Evolutionary conservation across 2,113 vertebrate species (phyloP).

Genomic region (Pollimyrus isidori): DNA sequence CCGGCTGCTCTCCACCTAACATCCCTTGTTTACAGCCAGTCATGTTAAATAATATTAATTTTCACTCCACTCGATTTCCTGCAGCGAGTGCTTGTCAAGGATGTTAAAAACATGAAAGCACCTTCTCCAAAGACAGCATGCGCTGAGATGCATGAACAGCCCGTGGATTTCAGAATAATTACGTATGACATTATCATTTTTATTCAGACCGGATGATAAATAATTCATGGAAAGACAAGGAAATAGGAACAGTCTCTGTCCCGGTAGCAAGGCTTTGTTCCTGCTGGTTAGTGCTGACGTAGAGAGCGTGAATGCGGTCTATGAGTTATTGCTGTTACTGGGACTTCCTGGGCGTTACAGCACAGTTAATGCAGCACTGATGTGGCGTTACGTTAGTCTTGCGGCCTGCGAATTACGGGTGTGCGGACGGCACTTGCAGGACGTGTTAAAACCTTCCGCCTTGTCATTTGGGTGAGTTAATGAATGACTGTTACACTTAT

Average conservation of each 20-base stretch:
- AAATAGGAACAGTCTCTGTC: neutral
- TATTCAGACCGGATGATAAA: neutral
- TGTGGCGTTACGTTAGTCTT: neutral
- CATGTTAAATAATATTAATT: neutral
- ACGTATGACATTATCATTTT: neutral
- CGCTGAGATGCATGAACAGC: neutral
- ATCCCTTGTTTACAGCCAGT: neutral
- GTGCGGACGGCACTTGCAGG: neutral
- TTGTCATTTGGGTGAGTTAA: neutral
- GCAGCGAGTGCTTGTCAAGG: neutral
- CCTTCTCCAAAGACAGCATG: neutral
- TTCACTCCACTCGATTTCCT: neutral
- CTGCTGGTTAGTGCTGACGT: neutral
- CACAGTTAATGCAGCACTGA: neutral
- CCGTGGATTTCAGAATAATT: neutral
- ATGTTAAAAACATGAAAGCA: constrained; percentile 3
- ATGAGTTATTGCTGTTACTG: neutral
- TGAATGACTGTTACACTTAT: neutral
- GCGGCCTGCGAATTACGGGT: neutral
- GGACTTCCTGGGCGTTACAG: neutral
- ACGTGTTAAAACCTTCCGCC: neutral
- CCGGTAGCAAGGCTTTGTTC: neutral
- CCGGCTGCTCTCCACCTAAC: neutral
- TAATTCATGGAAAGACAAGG: neutral
- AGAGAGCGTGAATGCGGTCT: neutral